Conservation (phyloP, 2,113 vertebrate genomes). For the Melanotaenia duboulayi region DNA sequence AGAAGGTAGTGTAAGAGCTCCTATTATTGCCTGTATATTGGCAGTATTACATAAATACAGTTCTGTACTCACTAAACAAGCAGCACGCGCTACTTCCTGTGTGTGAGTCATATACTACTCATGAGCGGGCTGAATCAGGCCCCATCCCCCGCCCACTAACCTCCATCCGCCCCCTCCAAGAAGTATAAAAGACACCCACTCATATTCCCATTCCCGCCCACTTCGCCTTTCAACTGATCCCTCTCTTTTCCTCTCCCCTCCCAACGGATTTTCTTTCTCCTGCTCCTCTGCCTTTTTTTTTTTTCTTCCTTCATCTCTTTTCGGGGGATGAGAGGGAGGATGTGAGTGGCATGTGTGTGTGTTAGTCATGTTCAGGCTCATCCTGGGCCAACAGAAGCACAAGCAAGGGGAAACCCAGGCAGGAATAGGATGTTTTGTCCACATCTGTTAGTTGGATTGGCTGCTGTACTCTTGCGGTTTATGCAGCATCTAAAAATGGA, state of each 20-base stretch:
- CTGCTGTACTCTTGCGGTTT: slow-evolving; percentile 65
- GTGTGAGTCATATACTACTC: slow-evolving; percentile 83
- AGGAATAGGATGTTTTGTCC: slow-evolving; percentile 79
- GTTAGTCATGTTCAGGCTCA: slow-evolving; percentile 79
- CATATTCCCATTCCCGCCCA: slow-evolving; percentile 72
- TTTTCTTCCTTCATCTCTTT: slow-evolving; percentile 26
- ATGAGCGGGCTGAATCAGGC: slow-evolving; percentile 74
- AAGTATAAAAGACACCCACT: slow-evolving; percentile 74
- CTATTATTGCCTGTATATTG: slow-evolving; percentile 54
- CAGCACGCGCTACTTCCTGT: slow-evolving; percentile 79
- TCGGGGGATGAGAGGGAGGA: slow-evolving; percentile 46
- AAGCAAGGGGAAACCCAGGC: slow-evolving; percentile 75
- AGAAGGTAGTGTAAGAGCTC: slow-evolving; percentile 38
- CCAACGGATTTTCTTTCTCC: slow-evolving; percentile 51
- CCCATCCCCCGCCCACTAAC: slow-evolving; percentile 75
- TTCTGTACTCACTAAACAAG: slow-evolving; percentile 65
- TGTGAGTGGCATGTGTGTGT: slow-evolving; percentile 55
- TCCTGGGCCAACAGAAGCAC: slow-evolving; percentile 70
- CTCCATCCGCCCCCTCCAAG: slow-evolving; percentile 72
- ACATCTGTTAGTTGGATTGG: slow-evolving; percentile 78
- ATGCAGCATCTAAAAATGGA: slow-evolving; percentile 73
- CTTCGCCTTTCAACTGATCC: slow-evolving; percentile 65
- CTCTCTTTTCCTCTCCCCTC: slow-evolving; percentile 68
- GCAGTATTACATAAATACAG: slow-evolving; percentile 71
- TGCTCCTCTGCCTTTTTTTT: slow-evolving; percentile 19